Base-by-base conservation (phyloP, 2,888 invertebrate species). In the Yponomeuta evonymella region DNA sequence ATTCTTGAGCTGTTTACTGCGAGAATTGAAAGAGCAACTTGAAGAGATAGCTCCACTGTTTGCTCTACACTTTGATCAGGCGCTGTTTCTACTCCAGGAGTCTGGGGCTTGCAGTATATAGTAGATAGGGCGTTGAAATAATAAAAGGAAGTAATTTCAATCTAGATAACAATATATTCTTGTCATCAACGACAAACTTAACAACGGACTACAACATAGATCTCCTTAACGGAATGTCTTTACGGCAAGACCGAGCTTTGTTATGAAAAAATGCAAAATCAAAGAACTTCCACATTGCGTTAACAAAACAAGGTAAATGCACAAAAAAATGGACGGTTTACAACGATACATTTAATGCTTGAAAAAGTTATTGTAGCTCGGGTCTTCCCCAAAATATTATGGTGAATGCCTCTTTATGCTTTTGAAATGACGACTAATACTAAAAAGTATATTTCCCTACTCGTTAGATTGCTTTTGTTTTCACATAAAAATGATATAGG, bases 101-200 rank as follows among this genome's bases (percentile, higher is more conserved):
- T 43, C 9, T 58, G 12, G 51, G 15, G 5, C 15, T 58, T 58
- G 15, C 51, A 58, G 12, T 58, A 15, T 15, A 2, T 58, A 15
- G 51, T 58, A 15, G 51, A 15, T 64, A 23, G 64, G 64, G 30
- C 15, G 30, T 23, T 30, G 23, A 30, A 64, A 64, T 10, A 65
- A 65, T 65, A 65, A 65, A 65, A 65, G 11, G 30, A 33, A 65
- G 11, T 30, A 5, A 15, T 58, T 15, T 58, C 51, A 58, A 88
- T 92, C 90, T 92, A 92, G 88, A 88, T 92, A 92, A 92, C 92
- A 92, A 90, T 92, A 90, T 92, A 92, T 92, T 90, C 84, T 90
- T 90, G 91, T 90, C 88, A 89, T 88, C 90, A 89, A 90, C 88
- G 90, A 90, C 90, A 92, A 92, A 92, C 92, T 90, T 92, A 92